phyloP scores from a whole-genome alignment of 1,140 invertebrate species.

The Ectropis grisescens region DNA sequence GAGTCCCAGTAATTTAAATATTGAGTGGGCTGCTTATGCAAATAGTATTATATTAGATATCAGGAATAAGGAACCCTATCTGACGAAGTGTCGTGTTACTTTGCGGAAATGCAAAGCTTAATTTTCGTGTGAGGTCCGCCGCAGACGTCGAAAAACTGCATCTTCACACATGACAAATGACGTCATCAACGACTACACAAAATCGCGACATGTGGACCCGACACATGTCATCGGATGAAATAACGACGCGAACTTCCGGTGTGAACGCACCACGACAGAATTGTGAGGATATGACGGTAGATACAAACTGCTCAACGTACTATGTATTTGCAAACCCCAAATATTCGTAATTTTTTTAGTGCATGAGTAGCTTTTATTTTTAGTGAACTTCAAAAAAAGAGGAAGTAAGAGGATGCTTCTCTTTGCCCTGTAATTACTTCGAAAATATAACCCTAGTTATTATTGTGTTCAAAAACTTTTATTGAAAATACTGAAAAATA shows the following conservation, averaged over 20 bases:
- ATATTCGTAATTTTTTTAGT: background rate
- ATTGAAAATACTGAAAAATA: no score
- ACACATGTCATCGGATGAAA: slow-evolving; percentile 47
- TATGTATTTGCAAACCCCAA: background rate
- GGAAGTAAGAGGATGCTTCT: no score
- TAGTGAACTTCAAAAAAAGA: background rate
- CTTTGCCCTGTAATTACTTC: no score
- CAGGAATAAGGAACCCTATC: no score
- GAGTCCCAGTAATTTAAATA: no score
- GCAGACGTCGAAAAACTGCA: slow-evolving; percentile 24
- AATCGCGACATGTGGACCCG: slow-evolving; percentile 25
- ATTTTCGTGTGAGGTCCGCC: slow-evolving; percentile 44
- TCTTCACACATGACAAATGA: slow-evolving; percentile 52
- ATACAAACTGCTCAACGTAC: background rate
- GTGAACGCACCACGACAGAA: slow-evolving; percentile 16
- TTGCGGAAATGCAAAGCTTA: no score
- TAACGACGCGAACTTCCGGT: slow-evolving; percentile 47
- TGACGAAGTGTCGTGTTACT: no score
- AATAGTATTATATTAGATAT: no score
- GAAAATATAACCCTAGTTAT: no score
- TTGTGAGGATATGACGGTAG: slow-evolving; percentile 7
- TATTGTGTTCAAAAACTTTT: no score
- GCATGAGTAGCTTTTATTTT: background rate
- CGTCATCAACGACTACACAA: slow-evolving; percentile 54
- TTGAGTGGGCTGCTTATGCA: no score